Evolutionary conservation across 2,888 invertebrate species (phyloP).

Genomic region (Chymomyza fuscimana): DNA sequence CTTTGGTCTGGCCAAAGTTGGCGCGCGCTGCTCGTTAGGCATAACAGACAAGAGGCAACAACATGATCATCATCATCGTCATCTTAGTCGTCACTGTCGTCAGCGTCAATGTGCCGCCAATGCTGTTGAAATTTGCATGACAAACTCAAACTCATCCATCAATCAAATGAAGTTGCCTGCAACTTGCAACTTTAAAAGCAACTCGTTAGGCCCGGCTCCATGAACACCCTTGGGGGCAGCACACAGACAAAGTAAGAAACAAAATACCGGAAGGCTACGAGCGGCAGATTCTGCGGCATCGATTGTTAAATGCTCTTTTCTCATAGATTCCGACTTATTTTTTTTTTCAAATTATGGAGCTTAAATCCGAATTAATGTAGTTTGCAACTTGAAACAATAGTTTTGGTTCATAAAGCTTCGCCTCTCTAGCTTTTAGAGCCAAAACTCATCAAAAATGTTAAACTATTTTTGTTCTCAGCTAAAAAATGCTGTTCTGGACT

Average conservation of each 20-base stretch:
- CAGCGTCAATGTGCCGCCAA: slow-evolving; percentile 25
- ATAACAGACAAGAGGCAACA: slow-evolving; percentile 46
- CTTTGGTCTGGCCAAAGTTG: not conserved
- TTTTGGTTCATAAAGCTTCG: too few relatives aligned
- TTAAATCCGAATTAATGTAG: too few relatives aligned
- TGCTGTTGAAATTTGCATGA: slow-evolving; percentile 72
- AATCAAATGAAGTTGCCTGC: slow-evolving; percentile 54
- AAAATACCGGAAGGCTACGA: not conserved
- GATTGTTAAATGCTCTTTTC: not conserved
- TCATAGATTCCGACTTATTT: too few relatives aligned
- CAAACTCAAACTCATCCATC: slow-evolving; percentile 75
- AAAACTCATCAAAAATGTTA: too few relatives aligned
- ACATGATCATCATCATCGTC: slow-evolving; percentile 40
- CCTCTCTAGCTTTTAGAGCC: too few relatives aligned
- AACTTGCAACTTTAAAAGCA: slow-evolving; percentile 21
- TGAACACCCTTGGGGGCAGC: slow-evolving; percentile 3
- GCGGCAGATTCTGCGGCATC: not conserved
- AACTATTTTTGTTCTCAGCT: too few relatives aligned
- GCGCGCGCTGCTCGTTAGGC: slow-evolving; percentile 66
- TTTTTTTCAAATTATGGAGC: too few relatives aligned
- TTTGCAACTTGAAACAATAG: too few relatives aligned
- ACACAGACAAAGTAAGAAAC: not conserved
- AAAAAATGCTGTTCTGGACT: too few relatives aligned
- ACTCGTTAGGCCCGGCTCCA: slow-evolving; percentile 25
- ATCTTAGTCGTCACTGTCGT: slow-evolving; percentile 4